Evolutionary conservation across 2,888 invertebrate species (phyloP).

Genomic region (Drosophila macrospina): DNA sequence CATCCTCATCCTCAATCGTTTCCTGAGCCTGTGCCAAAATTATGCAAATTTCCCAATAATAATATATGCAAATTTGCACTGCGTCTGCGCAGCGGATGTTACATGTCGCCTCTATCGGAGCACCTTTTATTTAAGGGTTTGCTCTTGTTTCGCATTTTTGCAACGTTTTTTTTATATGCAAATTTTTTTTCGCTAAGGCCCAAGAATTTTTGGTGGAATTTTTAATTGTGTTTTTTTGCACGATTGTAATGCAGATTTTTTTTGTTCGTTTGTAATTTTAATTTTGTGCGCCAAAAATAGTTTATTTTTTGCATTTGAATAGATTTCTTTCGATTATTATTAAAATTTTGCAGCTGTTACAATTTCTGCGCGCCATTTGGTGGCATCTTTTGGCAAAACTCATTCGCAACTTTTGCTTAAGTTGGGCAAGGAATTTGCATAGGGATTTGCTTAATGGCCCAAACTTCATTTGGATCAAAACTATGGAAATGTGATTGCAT

Average conservation of each 20-base stretch:
- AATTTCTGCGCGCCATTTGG: slow-evolving; percentile 51
- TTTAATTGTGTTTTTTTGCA: slow-evolving; percentile 73
- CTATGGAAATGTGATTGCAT: not conserved
- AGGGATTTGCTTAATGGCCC: slow-evolving; percentile 21
- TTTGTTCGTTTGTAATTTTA: slow-evolving; percentile 68
- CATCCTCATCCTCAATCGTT: not conserved
- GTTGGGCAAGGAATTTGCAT: slow-evolving; percentile 46
- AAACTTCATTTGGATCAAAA: not conserved
- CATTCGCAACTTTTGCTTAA: slow-evolving; percentile 20
- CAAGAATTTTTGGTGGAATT: slow-evolving; percentile 59
- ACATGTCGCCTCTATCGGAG: slow-evolving; percentile 57
- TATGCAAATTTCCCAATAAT: slow-evolving; percentile 79
- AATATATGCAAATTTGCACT: slow-evolving; percentile 78
- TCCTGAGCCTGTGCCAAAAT: slow-evolving; percentile 70
- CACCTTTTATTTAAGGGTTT: slow-evolving; percentile 61
- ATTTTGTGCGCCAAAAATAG: slow-evolving; percentile 63
- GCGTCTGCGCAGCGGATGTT: slow-evolving; percentile 66
- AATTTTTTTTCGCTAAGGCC: slow-evolving; percentile 56
- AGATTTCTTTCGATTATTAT: slow-evolving; percentile 52
- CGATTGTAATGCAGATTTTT: slow-evolving; percentile 83
- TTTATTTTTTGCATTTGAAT: slow-evolving; percentile 77
- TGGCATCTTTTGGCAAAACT: slow-evolving; percentile 22
- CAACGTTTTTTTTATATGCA: slow-evolving; percentile 71
- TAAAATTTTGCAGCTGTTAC: slow-evolving; percentile 63
- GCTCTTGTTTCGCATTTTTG: slow-evolving; percentile 56